Percentiles rank a stretch among this genome's conserved stretches.
Conservation (phyloP, 2,888 invertebrate genomes). For the Cecidostiba fungosa region DNA sequence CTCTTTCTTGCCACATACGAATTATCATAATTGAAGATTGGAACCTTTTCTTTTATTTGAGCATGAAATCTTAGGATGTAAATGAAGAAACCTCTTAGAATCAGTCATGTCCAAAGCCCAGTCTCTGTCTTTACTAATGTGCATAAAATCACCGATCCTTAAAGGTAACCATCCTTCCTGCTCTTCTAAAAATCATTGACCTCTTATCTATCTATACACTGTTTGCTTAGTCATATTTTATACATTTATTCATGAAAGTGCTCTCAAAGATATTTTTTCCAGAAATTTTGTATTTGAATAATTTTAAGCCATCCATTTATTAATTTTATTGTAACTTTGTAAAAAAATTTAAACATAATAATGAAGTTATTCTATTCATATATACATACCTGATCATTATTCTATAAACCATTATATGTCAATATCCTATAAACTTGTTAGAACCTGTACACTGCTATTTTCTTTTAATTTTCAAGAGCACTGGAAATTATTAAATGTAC, state of each 20-base stretch:
- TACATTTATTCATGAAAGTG: neutral
- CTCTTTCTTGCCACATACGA: neutral
- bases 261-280: neutral
- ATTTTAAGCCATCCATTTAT: too few species aligned
- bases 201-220: slow-evolving; percentile 14
- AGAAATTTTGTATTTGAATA: neutral
- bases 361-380: neutral
- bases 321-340: too few species aligned
- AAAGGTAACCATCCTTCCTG: slow-evolving; percentile 22
- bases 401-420: neutral
- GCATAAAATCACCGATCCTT: neutral
- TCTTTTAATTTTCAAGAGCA: neutral
- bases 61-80: slow-evolving; percentile 21
- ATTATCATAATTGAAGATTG: slow-evolving; percentile 13
- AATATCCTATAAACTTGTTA: neutral
- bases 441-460: neutral
- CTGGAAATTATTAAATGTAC: neutral
- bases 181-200: slow-evolving; percentile 43
- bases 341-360: neutral
- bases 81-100: slow-evolving; percentile 33
- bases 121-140: neutral
- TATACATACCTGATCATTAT: neutral
- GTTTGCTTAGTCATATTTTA: slow-evolving; percentile 5
- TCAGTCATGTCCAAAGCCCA: slow-evolving; percentile 11
- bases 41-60: neutral